These are phyloP conservation scores for Hyposoter didymator DNA, from an alignment of 2,888 invertebrate genomes.

Conservation along the genomic window DNA sequence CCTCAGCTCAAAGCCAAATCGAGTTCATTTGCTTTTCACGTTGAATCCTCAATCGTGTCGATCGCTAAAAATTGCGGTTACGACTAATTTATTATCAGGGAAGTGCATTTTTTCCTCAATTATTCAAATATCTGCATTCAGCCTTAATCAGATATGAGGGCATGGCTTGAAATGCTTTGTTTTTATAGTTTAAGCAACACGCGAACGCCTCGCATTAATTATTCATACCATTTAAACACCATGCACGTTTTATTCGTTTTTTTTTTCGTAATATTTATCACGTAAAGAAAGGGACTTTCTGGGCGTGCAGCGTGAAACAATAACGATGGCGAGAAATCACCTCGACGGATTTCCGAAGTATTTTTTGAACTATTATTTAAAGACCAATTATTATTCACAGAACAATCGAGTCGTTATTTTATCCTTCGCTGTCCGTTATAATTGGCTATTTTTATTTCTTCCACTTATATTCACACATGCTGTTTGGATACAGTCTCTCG, in stretches of 20 bases:
- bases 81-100: constrained; percentile 17
- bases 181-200: constrained; percentile 19
- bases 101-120: constrained; percentile 22
- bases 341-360: constrained; percentile 11
- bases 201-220: constrained; percentile 24
- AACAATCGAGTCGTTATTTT: constrained; percentile 44
- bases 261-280: constrained; percentile 16
- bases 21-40: constrained; percentile 23
- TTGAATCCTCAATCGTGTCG: neutral
- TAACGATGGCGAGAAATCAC: constrained; percentile 6
- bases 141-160: neutral
- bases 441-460: constrained; percentile 27
- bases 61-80: constrained; percentile 39
- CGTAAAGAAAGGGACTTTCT: neutral
- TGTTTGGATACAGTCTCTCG: neutral
- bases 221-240: constrained; percentile 22
- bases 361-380: constrained; percentile 28
- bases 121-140: constrained; percentile 18
- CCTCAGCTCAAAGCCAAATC: neutral
- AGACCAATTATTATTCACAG: constrained; percentile 33
- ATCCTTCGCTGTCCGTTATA: constrained; percentile 2
- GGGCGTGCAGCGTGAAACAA: neutral
- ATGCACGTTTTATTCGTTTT: neutral
- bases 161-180: constrained; percentile 37
- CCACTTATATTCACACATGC: neutral